These are phyloP conservation scores for Galaxias olidus DNA, from an alignment of 2,797 vertebrate genomes.

Conservation along the genomic window DNA sequence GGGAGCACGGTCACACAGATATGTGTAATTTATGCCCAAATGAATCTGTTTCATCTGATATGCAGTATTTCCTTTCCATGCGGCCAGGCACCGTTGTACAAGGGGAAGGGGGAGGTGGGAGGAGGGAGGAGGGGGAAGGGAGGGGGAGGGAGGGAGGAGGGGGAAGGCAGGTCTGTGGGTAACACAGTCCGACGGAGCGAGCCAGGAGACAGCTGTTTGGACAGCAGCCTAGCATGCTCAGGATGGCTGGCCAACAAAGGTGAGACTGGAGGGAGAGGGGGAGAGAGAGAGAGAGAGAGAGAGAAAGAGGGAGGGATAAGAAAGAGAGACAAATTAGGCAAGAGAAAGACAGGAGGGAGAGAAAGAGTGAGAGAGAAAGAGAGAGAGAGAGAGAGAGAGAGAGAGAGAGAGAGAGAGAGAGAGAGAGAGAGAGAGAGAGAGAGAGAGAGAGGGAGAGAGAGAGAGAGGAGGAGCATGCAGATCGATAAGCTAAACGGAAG, in stretches of 20 bases:
- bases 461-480: background rate
- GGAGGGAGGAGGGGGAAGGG: background rate
- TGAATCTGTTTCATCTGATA: no score
- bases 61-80: no score
- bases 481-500: conserved; percentile 6
- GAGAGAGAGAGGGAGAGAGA: background rate
- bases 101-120: conserved; percentile 2
- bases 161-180: conserved; percentile 7
- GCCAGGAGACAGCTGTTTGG: conserved; percentile 37
- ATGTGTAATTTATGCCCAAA: no score
- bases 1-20: no score
- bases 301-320: no score
- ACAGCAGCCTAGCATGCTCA: conserved; percentile 6
- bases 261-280: conserved; percentile 12
- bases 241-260: conserved; percentile 21
- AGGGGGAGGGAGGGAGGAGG: conserved; percentile 34
- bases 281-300: background rate
- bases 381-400: background rate
- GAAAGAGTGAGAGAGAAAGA: background rate
- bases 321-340: no score
- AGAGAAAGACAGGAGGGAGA: background rate
- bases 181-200: conserved; percentile 21
- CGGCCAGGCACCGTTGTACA: background rate
- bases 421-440: background rate
- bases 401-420: background rate